Conservation (phyloP, 2,888 invertebrate species). For the Patella pellucida region DNA sequence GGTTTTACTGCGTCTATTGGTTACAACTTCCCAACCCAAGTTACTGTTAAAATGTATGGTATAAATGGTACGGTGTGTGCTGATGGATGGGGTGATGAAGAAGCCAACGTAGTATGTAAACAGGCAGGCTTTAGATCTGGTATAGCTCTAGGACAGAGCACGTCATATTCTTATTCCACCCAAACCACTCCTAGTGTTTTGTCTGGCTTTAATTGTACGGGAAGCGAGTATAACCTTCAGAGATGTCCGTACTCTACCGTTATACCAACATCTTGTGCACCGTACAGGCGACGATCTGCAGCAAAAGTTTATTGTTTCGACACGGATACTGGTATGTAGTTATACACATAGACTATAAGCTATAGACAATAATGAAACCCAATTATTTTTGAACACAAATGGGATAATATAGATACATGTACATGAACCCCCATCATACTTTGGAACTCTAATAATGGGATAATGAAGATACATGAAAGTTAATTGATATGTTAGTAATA, state of each 20-base stretch:
- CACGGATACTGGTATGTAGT: too few species aligned
- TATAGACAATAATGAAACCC: too few species aligned
- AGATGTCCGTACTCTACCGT: constrained; percentile 37
- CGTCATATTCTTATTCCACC: constrained; percentile 31
- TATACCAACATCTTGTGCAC: not conserved
- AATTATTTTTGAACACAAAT: too few species aligned
- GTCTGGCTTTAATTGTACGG: constrained; percentile 50
- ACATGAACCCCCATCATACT: too few species aligned
- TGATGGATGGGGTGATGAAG: constrained; percentile 48
- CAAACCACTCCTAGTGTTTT: constrained; percentile 49
- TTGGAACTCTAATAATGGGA: too few species aligned
- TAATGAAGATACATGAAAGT: too few species aligned
- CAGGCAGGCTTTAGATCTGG: constrained; percentile 48
- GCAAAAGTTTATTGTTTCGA: constrained; percentile 13
- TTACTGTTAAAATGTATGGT: constrained; percentile 48
- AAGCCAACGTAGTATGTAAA: constrained; percentile 49
- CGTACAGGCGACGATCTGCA: not conserved
- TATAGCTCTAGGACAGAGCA: constrained; percentile 45
- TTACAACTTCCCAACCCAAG: constrained; percentile 45
- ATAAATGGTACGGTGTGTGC: constrained; percentile 52
- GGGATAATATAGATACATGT: too few species aligned
- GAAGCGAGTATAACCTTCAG: constrained; percentile 43
- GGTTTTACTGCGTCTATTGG: constrained; percentile 42
- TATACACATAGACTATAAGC: too few species aligned
- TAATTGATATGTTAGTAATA: too few species aligned